Evolutionary conservation across 2,113 vertebrate species (phyloP), one percentile per base, ranked within the genome.

Genomic region (Addax nasomaculatus): DNA sequence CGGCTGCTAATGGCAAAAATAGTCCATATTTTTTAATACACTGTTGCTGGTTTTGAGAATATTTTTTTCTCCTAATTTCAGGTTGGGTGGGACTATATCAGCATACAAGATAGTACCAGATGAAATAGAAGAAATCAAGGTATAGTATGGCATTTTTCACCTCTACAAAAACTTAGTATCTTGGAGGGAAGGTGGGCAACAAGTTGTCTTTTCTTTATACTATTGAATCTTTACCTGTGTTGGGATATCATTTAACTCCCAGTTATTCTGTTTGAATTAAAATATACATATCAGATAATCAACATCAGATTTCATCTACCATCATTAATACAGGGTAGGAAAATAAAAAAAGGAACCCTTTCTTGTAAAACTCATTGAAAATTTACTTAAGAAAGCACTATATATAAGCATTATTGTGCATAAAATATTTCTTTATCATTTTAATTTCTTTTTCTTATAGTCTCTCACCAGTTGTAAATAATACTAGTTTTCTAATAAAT

Each of bases 21-120:
- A 29, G 70, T 97, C 36, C 73, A 49, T 94, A 25, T 92, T 95
- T 97, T 95, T 57, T 88, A 49, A 93, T 85, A 90, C 11, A 78
- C 21, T 96, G 1, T 93, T 98, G 29, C 17, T 92, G 36, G 83
- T 99, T 98, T 98, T 98, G 95, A 98, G 81, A 98, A 81, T 80
- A 58, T 98, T 98, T 98, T 99, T 86, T 98, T 99, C 97, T 98
- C 90, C 53, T 98, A 36, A 98, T 99, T 99, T 98, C 99, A 99
- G 99, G 98, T 99, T 99, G 99, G 99, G 99, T 98, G 99, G 99
- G 97, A 99, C 99, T 99, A 99, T 99, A 98, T 99, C 99, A 90
- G 99, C 99, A 95, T 99, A 99, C 99, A 99, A 99, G 99, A 99
- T 99, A 98, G 99, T 99, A 97, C 99, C 99, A 91, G 99, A 99